Evolutionary conservation across 2,888 invertebrate species (phyloP).

Genomic region (Andrena marginata): DNA sequence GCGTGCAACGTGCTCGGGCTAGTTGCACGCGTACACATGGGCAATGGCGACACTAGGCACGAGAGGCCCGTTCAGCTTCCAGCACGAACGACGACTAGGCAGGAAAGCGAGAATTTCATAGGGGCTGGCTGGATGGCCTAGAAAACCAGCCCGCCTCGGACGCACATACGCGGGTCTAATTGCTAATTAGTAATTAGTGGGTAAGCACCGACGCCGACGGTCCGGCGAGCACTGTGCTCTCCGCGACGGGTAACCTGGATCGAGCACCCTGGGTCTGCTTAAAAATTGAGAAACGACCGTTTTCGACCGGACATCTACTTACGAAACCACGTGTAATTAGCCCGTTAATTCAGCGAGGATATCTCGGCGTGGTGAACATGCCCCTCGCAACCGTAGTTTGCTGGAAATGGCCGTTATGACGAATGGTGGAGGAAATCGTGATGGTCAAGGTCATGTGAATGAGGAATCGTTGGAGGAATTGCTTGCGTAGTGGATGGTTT

Average conservation of each 20-base stretch:
- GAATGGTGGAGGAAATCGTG: too few relatives aligned
- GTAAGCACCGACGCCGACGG: conserved; percentile 46
- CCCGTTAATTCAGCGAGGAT: conserved; percentile 19
- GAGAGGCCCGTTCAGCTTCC: conserved; percentile 39
- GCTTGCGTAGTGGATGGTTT: too few relatives aligned
- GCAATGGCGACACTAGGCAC: conserved; percentile 22
- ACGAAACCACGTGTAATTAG: conserved; percentile 20
- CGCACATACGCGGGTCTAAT: conserved; percentile 67
- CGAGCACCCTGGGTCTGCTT: neutral
- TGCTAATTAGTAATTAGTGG: conserved; percentile 79
- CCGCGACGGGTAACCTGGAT: conserved; percentile 53
- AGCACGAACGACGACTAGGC: conserved; percentile 67
- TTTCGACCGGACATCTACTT: conserved; percentile 28
- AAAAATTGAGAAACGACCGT: conserved; percentile 17
- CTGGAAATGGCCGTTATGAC: too few relatives aligned
- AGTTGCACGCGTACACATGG: conserved; percentile 6
- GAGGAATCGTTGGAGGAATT: too few relatives aligned
- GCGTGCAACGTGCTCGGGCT: neutral
- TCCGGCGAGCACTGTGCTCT: conserved; percentile 21
- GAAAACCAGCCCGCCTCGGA: conserved; percentile 64
- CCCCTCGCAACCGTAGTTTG: too few relatives aligned
- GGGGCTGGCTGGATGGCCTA: conserved; percentile 64
- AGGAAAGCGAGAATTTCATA: conserved; percentile 71
- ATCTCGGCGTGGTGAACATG: neutral
- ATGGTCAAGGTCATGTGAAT: too few relatives aligned